Evolutionary conservation across 2,113 vertebrate genomes (phyloP).

Genomic region (Plecturocebus donacophilus): DNA sequence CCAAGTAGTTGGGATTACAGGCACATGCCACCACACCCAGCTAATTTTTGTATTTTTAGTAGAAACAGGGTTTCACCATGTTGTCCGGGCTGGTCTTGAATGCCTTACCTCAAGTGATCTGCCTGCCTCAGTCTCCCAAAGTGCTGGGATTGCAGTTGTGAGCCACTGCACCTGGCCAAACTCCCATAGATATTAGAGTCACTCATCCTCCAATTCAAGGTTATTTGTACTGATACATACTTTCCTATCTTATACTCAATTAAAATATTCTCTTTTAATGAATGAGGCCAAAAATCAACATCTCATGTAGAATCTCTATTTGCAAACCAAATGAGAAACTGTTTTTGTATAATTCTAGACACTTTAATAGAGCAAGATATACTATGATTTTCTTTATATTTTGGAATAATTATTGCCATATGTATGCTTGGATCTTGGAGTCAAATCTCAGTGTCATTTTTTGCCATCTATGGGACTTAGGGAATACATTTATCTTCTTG

Average conservation of each 20-base stretch:
- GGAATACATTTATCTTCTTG: background rate
- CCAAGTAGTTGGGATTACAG: no score
- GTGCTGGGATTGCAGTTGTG: no score
- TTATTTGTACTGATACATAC: background rate
- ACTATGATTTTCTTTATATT: background rate
- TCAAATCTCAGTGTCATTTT: background rate
- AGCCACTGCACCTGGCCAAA: background rate
- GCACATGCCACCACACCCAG: no score
- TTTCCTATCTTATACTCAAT: background rate
- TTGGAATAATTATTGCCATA: background rate
- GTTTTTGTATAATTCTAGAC: background rate
- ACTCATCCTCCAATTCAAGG: background rate
- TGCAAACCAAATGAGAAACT: constrained; percentile 14
- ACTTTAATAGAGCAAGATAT: background rate
- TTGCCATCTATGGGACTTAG: background rate
- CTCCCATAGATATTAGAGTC: background rate
- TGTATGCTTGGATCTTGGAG: background rate
- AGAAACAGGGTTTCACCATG: no score
- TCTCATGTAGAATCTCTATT: background rate
- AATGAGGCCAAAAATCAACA: background rate
- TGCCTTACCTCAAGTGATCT: no score
- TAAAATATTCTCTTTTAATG: background rate
- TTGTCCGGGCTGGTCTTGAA: no score
- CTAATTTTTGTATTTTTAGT: no score
- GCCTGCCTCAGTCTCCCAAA: no score